Conservation (phyloP, 1,140 invertebrate species). For the Neodiprion lecontei region DNA sequence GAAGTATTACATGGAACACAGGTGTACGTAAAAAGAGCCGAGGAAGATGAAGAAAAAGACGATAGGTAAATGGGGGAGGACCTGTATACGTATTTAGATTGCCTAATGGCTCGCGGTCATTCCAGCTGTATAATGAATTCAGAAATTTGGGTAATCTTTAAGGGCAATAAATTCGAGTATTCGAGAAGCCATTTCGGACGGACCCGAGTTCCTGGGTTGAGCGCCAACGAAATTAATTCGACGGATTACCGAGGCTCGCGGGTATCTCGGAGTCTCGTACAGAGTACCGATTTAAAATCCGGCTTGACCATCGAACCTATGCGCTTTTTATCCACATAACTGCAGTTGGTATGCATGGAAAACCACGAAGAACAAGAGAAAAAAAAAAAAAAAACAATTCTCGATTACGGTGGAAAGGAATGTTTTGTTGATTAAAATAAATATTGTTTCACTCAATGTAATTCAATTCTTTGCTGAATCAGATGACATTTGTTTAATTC, state of each 20-base stretch:
- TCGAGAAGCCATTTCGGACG: conserved; percentile 2
- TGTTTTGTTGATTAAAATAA: too few relatives aligned
- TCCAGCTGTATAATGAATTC: conserved; percentile 4
- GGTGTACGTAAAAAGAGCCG: too few relatives aligned
- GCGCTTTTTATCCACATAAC: not conserved
- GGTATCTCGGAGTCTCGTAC: not conserved
- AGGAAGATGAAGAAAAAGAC: too few relatives aligned
- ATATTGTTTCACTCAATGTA: too few relatives aligned
- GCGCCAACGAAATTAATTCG: not conserved
- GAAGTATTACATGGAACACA: too few relatives aligned
- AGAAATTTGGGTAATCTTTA: conserved; percentile 15
- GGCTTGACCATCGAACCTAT: not conserved
- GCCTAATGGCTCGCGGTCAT: conserved; percentile 2
- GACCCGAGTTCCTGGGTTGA: not conserved
- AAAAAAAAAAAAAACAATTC: too few relatives aligned
- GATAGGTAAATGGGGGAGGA: not conserved
- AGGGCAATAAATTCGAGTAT: conserved; percentile 9
- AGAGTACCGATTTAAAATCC: not conserved
- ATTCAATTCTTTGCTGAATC: too few relatives aligned
- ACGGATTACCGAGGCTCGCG: not conserved
- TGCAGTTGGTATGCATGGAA: not conserved
- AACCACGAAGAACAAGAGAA: too few relatives aligned
- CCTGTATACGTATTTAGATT: not conserved
- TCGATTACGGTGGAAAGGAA: too few relatives aligned
- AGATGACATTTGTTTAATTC: too few relatives aligned